Conservation (phyloP, 2,888 invertebrate genomes). For the Psococerastis gibbosa region DNA sequence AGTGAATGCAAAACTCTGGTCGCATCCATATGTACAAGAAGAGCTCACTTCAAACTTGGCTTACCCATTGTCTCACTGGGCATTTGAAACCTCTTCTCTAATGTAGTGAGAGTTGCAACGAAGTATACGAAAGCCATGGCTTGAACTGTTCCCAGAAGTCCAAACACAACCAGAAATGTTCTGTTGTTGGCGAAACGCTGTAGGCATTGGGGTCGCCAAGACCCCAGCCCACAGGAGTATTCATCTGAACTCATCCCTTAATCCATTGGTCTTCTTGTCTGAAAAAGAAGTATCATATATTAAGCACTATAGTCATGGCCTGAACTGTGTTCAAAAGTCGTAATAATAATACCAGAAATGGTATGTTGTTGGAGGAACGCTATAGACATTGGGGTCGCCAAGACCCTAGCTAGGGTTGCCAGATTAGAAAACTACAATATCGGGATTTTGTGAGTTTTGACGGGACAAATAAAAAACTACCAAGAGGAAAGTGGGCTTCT, state of each 20-base stretch:
- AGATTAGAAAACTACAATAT: no score
- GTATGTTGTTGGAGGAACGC: conserved; percentile 34
- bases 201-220: conserved; percentile 27
- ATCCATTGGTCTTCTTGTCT: no score
- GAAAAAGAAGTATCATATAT: no score
- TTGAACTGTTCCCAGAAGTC: conserved; percentile 41
- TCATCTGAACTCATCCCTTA: background rate
- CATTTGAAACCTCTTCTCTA: conserved; percentile 47
- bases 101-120: conserved; percentile 40
- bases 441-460: no score
- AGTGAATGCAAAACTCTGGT: no score
- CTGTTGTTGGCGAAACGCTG: conserved; percentile 36
- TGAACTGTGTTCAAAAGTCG: conserved; percentile 42
- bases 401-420: no score
- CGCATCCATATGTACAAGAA: no score
- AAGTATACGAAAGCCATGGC: conserved; percentile 46
- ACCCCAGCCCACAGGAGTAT: conserved; percentile 1
- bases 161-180: conserved; percentile 38
- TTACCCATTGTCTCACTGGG: conserved; percentile 45
- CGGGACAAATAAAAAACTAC: no score
- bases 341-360: conserved; percentile 39
- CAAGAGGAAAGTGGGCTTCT: no score
- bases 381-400: conserved; percentile 30
- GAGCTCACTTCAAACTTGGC: conserved; percentile 8
- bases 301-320: conserved; percentile 43